Evolutionary conservation across 2,888 invertebrate species (phyloP).

Genomic region (Strigamia crassipes): DNA sequence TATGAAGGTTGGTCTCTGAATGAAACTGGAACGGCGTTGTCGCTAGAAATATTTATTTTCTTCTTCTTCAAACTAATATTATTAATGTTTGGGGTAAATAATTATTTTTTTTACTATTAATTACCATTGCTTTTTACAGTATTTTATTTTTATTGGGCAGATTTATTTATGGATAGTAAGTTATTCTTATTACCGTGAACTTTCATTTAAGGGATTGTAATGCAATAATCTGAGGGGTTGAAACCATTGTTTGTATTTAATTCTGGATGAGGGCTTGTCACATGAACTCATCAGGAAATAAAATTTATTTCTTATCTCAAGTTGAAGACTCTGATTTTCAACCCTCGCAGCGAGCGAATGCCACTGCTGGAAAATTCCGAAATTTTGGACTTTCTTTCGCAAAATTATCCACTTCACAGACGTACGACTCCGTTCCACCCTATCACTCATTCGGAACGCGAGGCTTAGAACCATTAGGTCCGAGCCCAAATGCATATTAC

Average conservation of each 20-base stretch:
- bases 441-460: background rate
- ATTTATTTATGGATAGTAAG: background rate
- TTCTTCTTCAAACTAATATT: background rate
- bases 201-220: background rate
- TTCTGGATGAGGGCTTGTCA: background rate
- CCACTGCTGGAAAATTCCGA: background rate
- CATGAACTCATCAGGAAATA: background rate
- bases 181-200: constrained; percentile 2
- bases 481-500: background rate
- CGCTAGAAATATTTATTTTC: background rate
- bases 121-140: background rate
- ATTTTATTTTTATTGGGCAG: background rate
- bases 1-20: background rate
- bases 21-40: background rate
- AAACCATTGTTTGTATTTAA: background rate
- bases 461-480: background rate
- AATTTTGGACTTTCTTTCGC: background rate
- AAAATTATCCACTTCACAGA: background rate
- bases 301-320: background rate
- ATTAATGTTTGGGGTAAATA: background rate
- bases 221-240: background rate
- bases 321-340: background rate
- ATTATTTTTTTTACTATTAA: background rate
- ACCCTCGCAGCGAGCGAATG: background rate
- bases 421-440: background rate